Evolutionary conservation across 2,888 invertebrate genomes (phyloP).

Genomic region (Cetonia aurata): DNA sequence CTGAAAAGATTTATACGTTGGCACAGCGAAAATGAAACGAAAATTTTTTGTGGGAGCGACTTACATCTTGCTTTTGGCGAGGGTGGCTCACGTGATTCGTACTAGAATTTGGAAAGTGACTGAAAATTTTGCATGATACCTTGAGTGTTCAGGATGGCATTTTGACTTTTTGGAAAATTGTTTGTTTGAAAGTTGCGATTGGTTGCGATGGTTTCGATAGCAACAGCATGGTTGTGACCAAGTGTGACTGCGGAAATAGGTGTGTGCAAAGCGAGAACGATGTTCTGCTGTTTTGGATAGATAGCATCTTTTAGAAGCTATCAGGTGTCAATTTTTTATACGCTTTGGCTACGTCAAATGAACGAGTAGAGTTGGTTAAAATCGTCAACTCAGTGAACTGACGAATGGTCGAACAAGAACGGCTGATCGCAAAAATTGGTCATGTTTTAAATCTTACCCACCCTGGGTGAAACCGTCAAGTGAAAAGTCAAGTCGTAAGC

Average conservation of each 20-base stretch:
- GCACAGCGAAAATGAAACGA: neutral
- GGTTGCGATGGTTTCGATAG: slow-evolving; percentile 5
- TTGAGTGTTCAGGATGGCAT: slow-evolving; percentile 13
- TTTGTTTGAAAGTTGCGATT: slow-evolving; percentile 21
- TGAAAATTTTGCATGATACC: slow-evolving; percentile 25
- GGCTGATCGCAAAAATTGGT: no score
- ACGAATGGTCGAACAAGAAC: no score
- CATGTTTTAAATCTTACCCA: no score
- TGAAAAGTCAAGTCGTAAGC: no score
- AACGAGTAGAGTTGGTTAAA: neutral
- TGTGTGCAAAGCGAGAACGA: neutral
- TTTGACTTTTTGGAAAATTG: slow-evolving; percentile 22
- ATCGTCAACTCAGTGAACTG: no score
- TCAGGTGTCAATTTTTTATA: no score
- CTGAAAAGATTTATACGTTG: neutral
- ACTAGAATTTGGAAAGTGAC: slow-evolving; percentile 26
- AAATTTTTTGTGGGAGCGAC: neutral
- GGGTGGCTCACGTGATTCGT: neutral
- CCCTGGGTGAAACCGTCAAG: no score
- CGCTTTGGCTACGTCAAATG: no score
- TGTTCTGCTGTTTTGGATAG: neutral
- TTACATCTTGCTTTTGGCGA: slow-evolving; percentile 12
- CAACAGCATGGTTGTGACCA: neutral
- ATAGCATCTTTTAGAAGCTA: no score
- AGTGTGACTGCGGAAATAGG: no score